Conservation (phyloP, 1,140 invertebrate species). For the Dysdera silvatica region DNA sequence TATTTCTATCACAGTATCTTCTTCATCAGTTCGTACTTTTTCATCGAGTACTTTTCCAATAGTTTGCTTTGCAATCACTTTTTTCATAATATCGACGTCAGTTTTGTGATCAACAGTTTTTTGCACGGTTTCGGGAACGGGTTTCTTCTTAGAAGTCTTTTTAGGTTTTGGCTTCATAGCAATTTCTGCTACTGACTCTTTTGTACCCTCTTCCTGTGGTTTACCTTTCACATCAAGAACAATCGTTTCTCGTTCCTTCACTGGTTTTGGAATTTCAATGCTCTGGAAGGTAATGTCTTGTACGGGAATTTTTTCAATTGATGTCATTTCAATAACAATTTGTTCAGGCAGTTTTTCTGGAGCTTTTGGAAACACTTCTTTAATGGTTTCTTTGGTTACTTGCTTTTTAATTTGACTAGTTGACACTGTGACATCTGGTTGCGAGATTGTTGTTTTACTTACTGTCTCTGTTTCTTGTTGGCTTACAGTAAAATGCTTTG, state of each 20-base stretch:
- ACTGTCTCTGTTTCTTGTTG: background rate
- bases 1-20: background rate
- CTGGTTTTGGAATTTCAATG: slow-evolving; percentile 1
- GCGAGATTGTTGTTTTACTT: background rate
- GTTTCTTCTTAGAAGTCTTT: background rate
- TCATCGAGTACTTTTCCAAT: background rate
- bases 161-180: background rate
- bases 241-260: background rate
- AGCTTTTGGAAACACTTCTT: background rate
- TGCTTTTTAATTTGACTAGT: background rate
- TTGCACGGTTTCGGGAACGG: background rate
- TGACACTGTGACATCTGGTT: background rate
- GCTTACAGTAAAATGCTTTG: background rate
- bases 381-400: slow-evolving; percentile 6
- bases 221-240: background rate
- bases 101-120: background rate
- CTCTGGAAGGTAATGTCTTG: slow-evolving; percentile 19
- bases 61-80: background rate
- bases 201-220: background rate
- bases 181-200: background rate
- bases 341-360: background rate
- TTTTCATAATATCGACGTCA: background rate
- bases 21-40: background rate
- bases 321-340: slow-evolving; percentile 16
- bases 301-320: slow-evolving; percentile 14